These are phyloP conservation scores for Caenorhabditis latens DNA, from an alignment of 1,140 invertebrate genomes.

Conservation along the genomic window DNA sequence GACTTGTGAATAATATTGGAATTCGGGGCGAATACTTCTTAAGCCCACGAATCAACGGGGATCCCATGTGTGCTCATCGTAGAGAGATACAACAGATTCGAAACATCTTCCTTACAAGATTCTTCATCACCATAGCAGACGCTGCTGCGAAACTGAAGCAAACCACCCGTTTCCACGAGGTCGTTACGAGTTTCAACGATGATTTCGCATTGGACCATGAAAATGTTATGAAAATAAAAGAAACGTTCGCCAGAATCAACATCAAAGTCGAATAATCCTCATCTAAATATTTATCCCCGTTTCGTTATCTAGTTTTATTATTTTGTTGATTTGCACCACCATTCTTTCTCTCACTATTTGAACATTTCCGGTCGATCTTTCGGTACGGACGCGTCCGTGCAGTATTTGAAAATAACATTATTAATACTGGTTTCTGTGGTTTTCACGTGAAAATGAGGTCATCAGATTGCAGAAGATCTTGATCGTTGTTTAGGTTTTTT, in stretches of 20 bases:
- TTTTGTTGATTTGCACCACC: neutral
- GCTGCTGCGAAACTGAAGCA: neutral
- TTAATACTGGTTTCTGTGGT: neutral
- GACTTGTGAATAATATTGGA: slow-evolving; percentile 25
- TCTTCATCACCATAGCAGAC: neutral
- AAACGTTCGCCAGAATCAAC: neutral
- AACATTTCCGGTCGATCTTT: slow-evolving; percentile 30
- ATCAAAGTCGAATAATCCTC: slow-evolving; percentile 12
- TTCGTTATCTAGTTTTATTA: neutral
- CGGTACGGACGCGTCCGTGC: slow-evolving; percentile 5
- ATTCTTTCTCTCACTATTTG: neutral
- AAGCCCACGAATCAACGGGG: neutral
- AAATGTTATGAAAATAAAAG: neutral
- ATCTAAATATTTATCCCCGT: neutral
- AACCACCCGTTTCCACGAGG: neutral
- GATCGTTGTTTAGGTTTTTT: slow-evolving; percentile 10
- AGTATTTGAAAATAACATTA: slow-evolving; percentile 39
- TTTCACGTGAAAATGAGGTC: slow-evolving; percentile 42
- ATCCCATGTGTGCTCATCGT: slow-evolving; percentile 15
- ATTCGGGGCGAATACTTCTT: slow-evolving; percentile 9
- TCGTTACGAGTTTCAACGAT: slow-evolving; percentile 17
- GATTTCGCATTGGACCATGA: slow-evolving; percentile 5
- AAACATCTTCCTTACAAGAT: neutral
- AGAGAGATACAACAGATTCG: slow-evolving; percentile 37
- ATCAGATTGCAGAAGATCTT: slow-evolving; percentile 49